Base-by-base conservation (phyloP, 1,140 invertebrate genomes). In the Drepana arcuata region DNA sequence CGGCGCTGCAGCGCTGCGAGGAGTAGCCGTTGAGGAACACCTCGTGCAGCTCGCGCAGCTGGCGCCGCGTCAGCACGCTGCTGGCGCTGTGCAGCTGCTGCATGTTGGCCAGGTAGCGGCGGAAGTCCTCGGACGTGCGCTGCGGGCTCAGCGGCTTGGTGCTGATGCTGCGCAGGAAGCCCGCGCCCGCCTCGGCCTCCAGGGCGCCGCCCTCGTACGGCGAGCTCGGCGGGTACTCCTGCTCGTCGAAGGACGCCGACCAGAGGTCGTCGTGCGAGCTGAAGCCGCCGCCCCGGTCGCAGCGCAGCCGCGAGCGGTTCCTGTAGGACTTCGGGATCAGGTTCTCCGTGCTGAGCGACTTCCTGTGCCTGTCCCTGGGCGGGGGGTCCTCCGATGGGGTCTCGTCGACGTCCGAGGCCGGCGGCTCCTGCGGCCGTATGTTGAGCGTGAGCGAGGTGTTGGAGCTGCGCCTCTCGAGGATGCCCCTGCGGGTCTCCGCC, bases 11-110 rank as follows among this genome's bases (percentile, higher is more conserved):
- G 41, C 70, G 70, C 0, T 78, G 65, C 42, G 77, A 74, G 0
- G 77, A 77, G 33, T 81, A 81, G 0, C 77, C 86, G 34, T 86
- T 85, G 53, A 86, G 85, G 38, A 88, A 88, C 0, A 88, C 81
- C 11, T 84, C 75, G 43, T 87, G 86, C 21, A 88, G 59, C 48
- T 86, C 86, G 28, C 80, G 82, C 28, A 88, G 44, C 41, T 87
- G 84, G 26, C 84, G 74, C 32, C 86, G 64, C 7, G 82, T 69
- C 2, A 90, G 62, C 0, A 87, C 77, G 45, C 88, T 89, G 0
- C 88, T 86, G 2, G 89, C 88, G 31, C 87, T 90, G 48, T 89
- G 88, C 5, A 90, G 52, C 71, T 89, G 88, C 43, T 90, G 88
- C 54, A 90, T 87, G 60, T 89, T 89, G n/a, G 89, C 88, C 34